These are phyloP conservation scores for Holocentrus rufus DNA, from an alignment of 2,797 vertebrate species.

Conservation along the genomic window DNA sequence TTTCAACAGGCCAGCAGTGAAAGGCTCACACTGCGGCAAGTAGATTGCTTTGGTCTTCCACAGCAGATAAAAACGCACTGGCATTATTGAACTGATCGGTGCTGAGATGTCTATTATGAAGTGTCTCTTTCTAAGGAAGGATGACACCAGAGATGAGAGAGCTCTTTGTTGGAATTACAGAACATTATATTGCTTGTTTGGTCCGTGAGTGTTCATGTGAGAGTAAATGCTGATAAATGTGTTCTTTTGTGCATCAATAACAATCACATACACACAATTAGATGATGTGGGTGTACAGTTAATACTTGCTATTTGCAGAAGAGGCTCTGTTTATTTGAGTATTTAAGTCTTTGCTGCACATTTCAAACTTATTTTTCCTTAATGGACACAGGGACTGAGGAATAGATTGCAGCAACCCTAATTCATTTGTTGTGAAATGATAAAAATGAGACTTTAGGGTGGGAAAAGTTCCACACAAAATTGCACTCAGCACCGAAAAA, in stretches of 20 bases:
- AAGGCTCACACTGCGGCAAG: too few species aligned
- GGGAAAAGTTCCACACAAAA: neutral
- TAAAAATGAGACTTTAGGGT: neutral
- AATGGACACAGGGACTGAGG: neutral
- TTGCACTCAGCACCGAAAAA: neutral
- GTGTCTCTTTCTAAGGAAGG: too few species aligned
- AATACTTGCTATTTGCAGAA: neutral
- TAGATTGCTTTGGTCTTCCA: neutral
- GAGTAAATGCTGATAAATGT: too few species aligned
- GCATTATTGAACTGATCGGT: neutral
- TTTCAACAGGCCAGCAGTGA: too few species aligned
- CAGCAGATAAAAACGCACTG: neutral
- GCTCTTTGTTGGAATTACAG: too few species aligned
- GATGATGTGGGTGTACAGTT: neutral
- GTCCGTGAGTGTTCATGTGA: too few species aligned
- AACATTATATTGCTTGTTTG: too few species aligned
- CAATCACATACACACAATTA: neutral
- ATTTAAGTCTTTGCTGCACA: neutral
- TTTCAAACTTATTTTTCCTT: neutral
- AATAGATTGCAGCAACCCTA: neutral
- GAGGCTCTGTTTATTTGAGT: neutral
- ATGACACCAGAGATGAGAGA: too few species aligned
- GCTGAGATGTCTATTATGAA: neutral
- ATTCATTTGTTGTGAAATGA: constrained; percentile 1
- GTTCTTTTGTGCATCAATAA: neutral